A percentile compares a stretch with the other conserved stretches of the same genome.
Conservation (phyloP, 2,888 invertebrate genomes). For the Nemapogon koenigi region DNA sequence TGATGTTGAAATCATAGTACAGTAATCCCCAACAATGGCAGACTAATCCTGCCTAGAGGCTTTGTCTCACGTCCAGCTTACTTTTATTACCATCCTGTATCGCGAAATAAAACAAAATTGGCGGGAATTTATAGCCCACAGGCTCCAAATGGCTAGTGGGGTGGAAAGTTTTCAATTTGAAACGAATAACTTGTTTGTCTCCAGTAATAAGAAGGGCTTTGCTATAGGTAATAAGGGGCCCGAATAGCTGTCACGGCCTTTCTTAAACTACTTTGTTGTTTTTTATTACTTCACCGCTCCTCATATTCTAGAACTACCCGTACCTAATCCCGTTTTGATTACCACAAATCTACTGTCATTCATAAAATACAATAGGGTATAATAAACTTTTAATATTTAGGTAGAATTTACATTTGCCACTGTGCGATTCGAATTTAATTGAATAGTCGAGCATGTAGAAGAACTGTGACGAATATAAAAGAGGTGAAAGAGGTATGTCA, state of each 20-base stretch:
- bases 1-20: no score
- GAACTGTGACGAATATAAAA: no score
- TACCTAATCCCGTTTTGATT: no score
- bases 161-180: conserved; percentile 65
- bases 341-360: no score
- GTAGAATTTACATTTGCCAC: no score
- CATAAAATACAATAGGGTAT: no score
- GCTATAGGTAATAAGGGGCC: conserved; percentile 50
- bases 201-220: conserved; percentile 59
- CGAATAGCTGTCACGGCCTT: conserved; percentile 54
- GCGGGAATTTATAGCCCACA: conserved; percentile 60
- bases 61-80: conserved; percentile 64
- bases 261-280: conserved; percentile 61
- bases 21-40: conserved; percentile 7
- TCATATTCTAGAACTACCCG: no score
- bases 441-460: no score
- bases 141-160: conserved; percentile 55
- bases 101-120: conserved; percentile 64
- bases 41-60: conserved; percentile 53
- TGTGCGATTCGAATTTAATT: no score
- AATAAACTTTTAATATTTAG: no score
- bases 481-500: no score
- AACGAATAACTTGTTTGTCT: conserved; percentile 64
- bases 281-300: conserved; percentile 34
- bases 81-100: conserved; percentile 64